Evolutionary conservation across 2,113 vertebrate genomes (phyloP), one percentile per base, ranked within the genome.

Genomic region (Callipepla californica): DNA sequence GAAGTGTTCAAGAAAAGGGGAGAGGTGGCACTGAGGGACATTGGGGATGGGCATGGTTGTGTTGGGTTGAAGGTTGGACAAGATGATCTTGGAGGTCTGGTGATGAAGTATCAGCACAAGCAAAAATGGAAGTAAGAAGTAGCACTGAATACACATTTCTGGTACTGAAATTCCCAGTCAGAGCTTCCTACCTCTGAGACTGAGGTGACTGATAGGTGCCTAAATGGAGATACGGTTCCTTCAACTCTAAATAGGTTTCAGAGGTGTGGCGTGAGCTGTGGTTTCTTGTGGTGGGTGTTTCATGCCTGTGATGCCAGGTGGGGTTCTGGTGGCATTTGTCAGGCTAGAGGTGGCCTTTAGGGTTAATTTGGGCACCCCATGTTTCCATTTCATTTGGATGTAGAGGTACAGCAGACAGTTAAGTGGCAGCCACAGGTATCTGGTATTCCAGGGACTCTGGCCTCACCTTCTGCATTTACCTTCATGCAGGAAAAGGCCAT

Each of bases 71-170:
- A 8, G 26, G 51, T 53, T 53, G 51, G 51, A 53, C 51, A 9
- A 16, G 51, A 53, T 53, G 51, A 53, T 30, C 51, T 53, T 17
- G 51, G 51, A 53, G 26, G 51, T 30, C 26, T 30, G 53, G 42
- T 81, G 21, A 78, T 94, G 80, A 91, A 92, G 77, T 34, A 73
- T 51, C 83, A 90, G 62, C 61, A 80, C 51, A 78, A 90, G 53
- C 75, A 81, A 85, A 92, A 89, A 7, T 1, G 3, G 72, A 95
- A 94, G 70, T 89, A 82, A 90, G 80, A 45, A 61, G 30, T 40
- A 55, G 58, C 48, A 34, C 36, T 75, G 44, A 89, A 50, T 55
- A 42, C 58, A 19, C n/a, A 15, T 26, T 88, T 85, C 57, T 90
- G 82, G 58, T 66, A 47, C 25, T 47, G 65, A 15, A 80, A 80